Conservation (phyloP, 2,113 vertebrate species). For the Antechinus flavipes region DNA sequence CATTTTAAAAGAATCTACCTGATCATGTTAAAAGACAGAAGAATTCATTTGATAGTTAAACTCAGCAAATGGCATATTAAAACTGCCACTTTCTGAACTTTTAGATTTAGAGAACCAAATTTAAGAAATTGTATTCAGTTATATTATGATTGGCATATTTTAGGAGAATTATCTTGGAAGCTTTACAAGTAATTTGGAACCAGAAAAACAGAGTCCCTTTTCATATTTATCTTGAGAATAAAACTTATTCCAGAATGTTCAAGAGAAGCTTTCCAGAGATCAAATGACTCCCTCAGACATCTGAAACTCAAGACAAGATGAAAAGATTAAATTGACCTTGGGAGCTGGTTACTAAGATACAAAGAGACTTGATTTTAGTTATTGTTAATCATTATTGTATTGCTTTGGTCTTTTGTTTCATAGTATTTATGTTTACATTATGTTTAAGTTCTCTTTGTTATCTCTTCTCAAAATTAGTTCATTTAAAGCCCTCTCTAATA, state of each 20-base stretch:
- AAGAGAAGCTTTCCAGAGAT: background rate
- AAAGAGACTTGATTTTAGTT: background rate
- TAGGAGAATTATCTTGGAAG: background rate
- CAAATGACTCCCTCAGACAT: background rate
- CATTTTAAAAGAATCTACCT: too few relatives aligned
- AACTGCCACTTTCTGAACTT: background rate
- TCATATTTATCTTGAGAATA: background rate
- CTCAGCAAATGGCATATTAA: background rate
- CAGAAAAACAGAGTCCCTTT: background rate
- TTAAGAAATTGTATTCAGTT: background rate
- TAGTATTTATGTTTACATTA: background rate
- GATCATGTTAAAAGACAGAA: background rate
- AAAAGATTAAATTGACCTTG: background rate
- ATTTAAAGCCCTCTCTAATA: background rate
- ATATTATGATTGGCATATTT: background rate
- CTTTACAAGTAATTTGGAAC: background rate
- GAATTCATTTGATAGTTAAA: background rate
- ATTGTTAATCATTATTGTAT: background rate
- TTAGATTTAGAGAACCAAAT: background rate
- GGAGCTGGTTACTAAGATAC: background rate
- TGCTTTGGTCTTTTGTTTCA: background rate
- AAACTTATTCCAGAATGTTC: background rate
- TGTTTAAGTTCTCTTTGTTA: background rate
- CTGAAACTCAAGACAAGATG: background rate
- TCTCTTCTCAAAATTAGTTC: background rate